Base-by-base conservation (phyloP, 1,140 invertebrate genomes). In the Drosophila nannoptera region DNA sequence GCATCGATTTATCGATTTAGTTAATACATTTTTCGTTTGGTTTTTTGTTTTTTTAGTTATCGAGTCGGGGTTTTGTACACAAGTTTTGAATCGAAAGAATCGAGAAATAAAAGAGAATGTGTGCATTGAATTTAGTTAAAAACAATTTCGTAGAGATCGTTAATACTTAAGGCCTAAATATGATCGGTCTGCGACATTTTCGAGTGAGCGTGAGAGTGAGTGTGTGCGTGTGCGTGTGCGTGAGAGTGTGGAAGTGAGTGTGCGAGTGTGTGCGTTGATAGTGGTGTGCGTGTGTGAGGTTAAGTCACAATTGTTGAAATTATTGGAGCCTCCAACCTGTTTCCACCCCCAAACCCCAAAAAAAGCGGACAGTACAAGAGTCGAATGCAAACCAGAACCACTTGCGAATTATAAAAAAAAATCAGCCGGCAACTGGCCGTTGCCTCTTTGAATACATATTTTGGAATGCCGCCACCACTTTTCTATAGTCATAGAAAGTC, bases 71-170 rank as follows among this genome's bases (percentile, higher is more conserved):
- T 50, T 66, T 78, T 84, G 35, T 71, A 73, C 63, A 66, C 69
- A 77, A 63, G 56, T 43, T 86, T 69, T 69, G 36, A 77, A 56
- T 86, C 72, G 74, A 87, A 77, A 86, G 80, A 84, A 86, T 81
- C 74, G 61, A 84, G 81, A 77, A 86, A 86, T 86, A 86, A 87
- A 86, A 86, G 81, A 86, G 71, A 86, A 86, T 81, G 77, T 81
- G 81, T 87, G 81, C 82, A 81, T 75, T 73, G 69, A 87, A 86
- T 86, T 86, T 86, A 86, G 82, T 87, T 65, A 71, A 71, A 70
- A 75, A 71, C 76, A 73, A 76, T 83, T 83, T 84, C 45, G 62
- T 69, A 75, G 58, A 63, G 58, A 63, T 73, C 43, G 36, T 71
- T 61, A 14, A 40, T 45, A 69, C 69, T 76, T 73, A 66, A 69